Evolutionary conservation across 2,888 invertebrate genomes (phyloP).

Genomic region (Lordiphosa fenestrarum): DNA sequence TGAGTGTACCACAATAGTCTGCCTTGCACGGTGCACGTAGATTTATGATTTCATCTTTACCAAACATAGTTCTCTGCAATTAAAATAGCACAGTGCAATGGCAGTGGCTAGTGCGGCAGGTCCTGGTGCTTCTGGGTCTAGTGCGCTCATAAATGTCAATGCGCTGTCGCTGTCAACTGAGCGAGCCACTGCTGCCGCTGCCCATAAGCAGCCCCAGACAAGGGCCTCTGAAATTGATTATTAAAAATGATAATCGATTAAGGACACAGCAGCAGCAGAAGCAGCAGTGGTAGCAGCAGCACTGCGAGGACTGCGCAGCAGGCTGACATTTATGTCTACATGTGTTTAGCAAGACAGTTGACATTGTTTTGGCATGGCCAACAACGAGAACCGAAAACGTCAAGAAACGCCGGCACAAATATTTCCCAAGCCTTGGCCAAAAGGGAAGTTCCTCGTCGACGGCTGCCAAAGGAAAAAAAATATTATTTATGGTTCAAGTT

Average conservation of each 20-base stretch:
- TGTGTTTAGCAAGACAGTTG: conserved; percentile 79
- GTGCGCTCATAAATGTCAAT: conserved; percentile 65
- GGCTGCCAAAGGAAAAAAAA: conserved; percentile 42
- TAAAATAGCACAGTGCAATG: conserved; percentile 46
- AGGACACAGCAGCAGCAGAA: conserved; percentile 39
- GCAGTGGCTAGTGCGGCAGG: conserved; percentile 9
- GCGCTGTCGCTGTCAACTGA: conserved; percentile 41
- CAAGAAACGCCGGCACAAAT: conserved; percentile 37
- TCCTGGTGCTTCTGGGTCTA: conserved; percentile 24
- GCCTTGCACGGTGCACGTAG: conserved; percentile 17
- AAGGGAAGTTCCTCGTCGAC: conserved; percentile 30
- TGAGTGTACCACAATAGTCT: conserved; percentile 9
- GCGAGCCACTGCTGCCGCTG: conserved; percentile 20
- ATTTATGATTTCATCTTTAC: conserved; percentile 42
- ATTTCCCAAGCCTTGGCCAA: conserved; percentile 47
- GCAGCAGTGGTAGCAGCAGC: not conserved
- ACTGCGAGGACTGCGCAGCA: conserved; percentile 15
- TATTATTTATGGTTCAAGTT: conserved; percentile 76
- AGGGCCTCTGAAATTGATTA: conserved; percentile 76
- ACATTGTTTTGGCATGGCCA: conserved; percentile 66
- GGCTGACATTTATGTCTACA: conserved; percentile 79
- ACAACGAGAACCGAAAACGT: conserved; percentile 57
- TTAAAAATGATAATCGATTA: conserved; percentile 81
- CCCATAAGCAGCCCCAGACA: conserved; percentile 44
- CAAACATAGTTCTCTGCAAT: conserved; percentile 48